phyloP scores from a whole-genome alignment of 2,113 vertebrate genomes.

The Chiloscyllium plagiosum region DNA sequence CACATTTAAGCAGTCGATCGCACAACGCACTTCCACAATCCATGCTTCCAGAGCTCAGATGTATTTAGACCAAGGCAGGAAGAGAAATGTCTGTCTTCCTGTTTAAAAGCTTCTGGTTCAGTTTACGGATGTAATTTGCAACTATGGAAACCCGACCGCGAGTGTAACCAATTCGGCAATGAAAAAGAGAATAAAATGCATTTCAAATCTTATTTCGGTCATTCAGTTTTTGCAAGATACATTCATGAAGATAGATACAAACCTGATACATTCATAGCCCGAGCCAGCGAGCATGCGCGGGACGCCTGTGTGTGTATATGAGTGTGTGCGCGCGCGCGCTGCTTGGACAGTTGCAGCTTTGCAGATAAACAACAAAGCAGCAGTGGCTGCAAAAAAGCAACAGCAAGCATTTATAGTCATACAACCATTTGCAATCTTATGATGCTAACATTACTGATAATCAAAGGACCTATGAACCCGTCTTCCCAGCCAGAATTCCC shows the following conservation, averaged over 20 bases:
- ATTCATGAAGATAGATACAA: not conserved
- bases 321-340: not conserved
- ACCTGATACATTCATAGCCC: not conserved
- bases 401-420: not conserved
- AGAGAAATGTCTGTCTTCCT: not conserved
- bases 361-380: not conserved
- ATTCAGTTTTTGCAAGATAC: not conserved
- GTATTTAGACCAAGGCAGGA: not conserved
- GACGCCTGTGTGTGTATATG: not conserved
- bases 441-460: not conserved
- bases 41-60: not conserved
- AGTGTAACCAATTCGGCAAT: not conserved
- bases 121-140: not conserved
- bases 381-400: not conserved
- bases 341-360: not conserved
- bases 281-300: not conserved
- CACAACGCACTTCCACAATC: not conserved
- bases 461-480: not conserved
- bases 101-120: not conserved
- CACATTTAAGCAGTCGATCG: no score
- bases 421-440: not conserved
- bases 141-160: not conserved
- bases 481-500: conserved; percentile 2
- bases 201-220: not conserved
- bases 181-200: not conserved